Evolutionary conservation across 2,888 invertebrate genomes (phyloP), one percentile per base, ranked within the genome.

Genomic region (Lacanobia oleracea): DNA sequence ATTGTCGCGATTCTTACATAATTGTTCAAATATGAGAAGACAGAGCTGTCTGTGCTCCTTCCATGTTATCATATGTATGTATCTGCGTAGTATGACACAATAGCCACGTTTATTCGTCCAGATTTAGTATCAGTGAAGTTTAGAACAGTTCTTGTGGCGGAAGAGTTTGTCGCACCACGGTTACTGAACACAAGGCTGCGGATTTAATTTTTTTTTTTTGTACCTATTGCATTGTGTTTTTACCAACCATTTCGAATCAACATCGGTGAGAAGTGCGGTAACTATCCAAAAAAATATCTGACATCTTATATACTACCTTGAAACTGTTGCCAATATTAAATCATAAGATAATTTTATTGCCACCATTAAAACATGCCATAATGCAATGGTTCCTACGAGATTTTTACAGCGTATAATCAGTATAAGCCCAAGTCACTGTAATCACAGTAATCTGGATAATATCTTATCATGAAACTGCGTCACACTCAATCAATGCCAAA

Each of bases 401-500:
- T 76, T 77, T 85, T 75, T 82, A 82, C 68, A 21, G 50, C 68
- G 65, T 74, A 67, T 70, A 77, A 86, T 84, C 86, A 84, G 77
- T 91, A 88, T 88, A 87, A 83, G 86, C 84, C 86, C 87, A 89
- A 87, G 87, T 81, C 85, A 82, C 77, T 83, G 76, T 93, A 93
- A 93, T 93, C 93, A 91, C 87, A 83, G 89, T 91, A 91, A 93
- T 93, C 93, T 90, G 77, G 87, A 88, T 91, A 93, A 88, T 91
- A 93, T 93, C 94, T 95, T 95, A 95, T 95, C 94, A 79, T 73
- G 75, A 67, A 81, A 81, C 77, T 88, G 88, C 94, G 94, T 94
- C 94, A 94, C 89, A 90, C 93, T 94, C 94, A 95, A 95, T 95
- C 95, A 95, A 96, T 95, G 95, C 94, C 95, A 93, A 90, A 91